Conservation (phyloP, 2,797 vertebrate species). For the Gymnocypris eckloni region DNA sequence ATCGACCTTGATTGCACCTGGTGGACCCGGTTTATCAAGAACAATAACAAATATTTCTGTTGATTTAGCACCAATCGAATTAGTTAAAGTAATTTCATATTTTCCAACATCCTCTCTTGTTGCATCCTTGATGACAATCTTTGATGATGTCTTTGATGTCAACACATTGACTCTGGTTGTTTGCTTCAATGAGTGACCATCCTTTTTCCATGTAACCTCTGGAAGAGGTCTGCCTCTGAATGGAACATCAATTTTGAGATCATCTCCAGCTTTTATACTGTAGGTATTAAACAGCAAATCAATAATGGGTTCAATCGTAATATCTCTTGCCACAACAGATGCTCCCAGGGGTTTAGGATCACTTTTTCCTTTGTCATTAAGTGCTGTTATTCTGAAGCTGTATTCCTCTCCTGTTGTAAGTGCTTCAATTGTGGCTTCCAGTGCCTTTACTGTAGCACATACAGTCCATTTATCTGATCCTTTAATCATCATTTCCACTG, state of each 20-base stretch:
- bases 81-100: conserved; percentile 88
- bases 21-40: conserved; percentile 93
- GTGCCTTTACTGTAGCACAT: conserved; percentile 87
- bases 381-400: conserved; percentile 89
- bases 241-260: conserved; percentile 93
- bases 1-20: conserved; percentile 85
- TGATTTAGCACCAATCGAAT: conserved; percentile 82
- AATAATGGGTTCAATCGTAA: conserved; percentile 85
- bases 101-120: conserved; percentile 86
- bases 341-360: conserved; percentile 88
- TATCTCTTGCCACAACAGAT: conserved; percentile 88
- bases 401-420: conserved; percentile 90
- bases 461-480: conserved; percentile 90
- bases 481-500: conserved; percentile 93
- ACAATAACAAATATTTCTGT: conserved; percentile 86
- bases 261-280: conserved; percentile 89
- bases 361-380: conserved; percentile 97
- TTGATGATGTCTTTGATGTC: conserved; percentile 85
- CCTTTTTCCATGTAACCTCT: conserved; percentile 88
- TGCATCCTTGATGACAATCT: conserved; percentile 88
- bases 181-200: conserved; percentile 87
- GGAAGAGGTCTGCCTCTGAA: conserved; percentile 88
- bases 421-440: conserved; percentile 85
- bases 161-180: conserved; percentile 91
- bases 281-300: conserved; percentile 89